Conservation (phyloP, 2,797 vertebrate genomes). For the Takifugu rubripes region DNA sequence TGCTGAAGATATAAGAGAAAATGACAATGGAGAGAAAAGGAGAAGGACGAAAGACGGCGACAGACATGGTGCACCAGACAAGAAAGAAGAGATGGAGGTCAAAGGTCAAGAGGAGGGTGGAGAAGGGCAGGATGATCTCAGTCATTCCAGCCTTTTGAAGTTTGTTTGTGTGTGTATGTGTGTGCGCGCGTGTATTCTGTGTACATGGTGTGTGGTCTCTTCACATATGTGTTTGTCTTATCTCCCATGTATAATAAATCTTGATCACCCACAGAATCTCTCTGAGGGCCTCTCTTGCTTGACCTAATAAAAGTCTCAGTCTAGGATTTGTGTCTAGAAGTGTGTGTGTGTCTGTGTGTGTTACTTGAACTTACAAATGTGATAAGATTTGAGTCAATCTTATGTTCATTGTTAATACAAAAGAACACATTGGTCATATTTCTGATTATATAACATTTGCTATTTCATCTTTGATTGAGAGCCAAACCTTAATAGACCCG, state of each 20-base stretch:
- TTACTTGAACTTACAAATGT: too few species aligned
- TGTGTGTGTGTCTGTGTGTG: conserved; percentile 8
- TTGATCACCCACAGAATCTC: conserved; percentile 16
- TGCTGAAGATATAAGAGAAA: not conserved
- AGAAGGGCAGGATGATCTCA: conserved; percentile 51
- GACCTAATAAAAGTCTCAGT: conserved; percentile 23
- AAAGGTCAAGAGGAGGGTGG: conserved; percentile 63
- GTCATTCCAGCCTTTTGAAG: conserved; percentile 46
- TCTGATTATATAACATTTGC: too few species aligned
- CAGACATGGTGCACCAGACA: conserved; percentile 18
- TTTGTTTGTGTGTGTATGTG: conserved; percentile 22
- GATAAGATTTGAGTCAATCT: too few species aligned
- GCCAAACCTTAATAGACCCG: not conserved
- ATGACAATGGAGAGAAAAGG: conserved; percentile 5
- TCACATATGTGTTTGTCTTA: conserved; percentile 28
- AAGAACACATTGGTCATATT: too few species aligned
- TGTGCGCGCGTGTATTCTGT: conserved; percentile 14
- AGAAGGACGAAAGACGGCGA: conserved; percentile 51
- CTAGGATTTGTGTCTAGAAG: conserved; percentile 15
- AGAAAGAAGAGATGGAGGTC: conserved; percentile 43
- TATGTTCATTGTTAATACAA: too few species aligned
- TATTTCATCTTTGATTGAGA: not conserved
- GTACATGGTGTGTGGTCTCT: conserved; percentile 53
- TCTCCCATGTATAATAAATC: conserved; percentile 44
- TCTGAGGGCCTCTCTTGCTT: conserved; percentile 15